Percentiles rank a stretch among this genome's conserved stretches.
These are phyloP conservation scores for Climacteris rufus DNA, from an alignment of 2,113 vertebrate species.

Conservation along the genomic window DNA sequence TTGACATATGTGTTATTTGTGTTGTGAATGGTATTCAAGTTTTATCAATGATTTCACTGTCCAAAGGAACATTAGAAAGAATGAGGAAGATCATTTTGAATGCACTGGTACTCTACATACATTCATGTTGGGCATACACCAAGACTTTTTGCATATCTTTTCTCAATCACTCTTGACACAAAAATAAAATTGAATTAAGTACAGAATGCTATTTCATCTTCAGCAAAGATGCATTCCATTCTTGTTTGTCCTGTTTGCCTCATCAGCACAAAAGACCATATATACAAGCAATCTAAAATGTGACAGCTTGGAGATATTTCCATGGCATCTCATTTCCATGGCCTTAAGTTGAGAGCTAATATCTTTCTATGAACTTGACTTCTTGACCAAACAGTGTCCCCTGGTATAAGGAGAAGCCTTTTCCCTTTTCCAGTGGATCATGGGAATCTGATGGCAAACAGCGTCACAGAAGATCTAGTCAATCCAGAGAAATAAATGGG, in stretches of 20 bases:
- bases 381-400: background rate
- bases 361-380: background rate
- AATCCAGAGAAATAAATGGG: background rate
- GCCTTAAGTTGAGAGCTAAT: background rate
- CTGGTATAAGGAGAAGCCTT: background rate
- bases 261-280: background rate
- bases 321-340: fast-evolving
- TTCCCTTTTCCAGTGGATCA: background rate
- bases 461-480: background rate
- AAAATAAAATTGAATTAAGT: background rate
- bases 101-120: background rate
- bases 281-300: background rate
- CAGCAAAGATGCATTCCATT: background rate
- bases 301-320: background rate
- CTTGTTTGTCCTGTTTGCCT: background rate
- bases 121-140: background rate
- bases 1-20: background rate
- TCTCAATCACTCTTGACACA: background rate
- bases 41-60: background rate
- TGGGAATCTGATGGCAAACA: background rate
- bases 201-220: background rate
- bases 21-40: background rate
- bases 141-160: background rate
- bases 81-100: background rate
- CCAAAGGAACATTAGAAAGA: background rate